Conservation (phyloP, 1,140 invertebrate species). For the Pseudobourletiella spinata region DNA sequence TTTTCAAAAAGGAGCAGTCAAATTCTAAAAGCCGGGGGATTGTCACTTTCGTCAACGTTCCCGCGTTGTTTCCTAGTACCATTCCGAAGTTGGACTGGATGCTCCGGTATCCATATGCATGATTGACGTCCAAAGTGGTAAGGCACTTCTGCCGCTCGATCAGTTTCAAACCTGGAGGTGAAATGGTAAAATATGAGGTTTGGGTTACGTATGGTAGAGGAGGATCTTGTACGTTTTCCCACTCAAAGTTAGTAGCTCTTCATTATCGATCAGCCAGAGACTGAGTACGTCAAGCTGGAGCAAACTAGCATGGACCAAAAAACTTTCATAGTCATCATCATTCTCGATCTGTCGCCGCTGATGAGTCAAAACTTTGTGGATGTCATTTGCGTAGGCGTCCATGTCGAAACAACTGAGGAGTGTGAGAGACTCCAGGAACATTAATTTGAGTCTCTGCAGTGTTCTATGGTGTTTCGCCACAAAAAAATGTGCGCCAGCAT, state of each 20-base stretch:
- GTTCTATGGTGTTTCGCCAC: background rate
- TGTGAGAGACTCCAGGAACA: background rate
- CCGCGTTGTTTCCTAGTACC: background rate
- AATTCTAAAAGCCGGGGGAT: background rate
- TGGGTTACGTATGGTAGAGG: too few relatives aligned
- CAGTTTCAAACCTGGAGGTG: background rate
- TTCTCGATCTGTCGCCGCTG: background rate
- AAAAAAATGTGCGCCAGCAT: background rate
- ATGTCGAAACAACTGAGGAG: background rate
- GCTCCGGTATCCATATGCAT: background rate
- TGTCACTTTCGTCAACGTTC: background rate
- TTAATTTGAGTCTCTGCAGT: background rate
- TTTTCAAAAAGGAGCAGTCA: background rate
- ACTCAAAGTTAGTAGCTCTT: background rate
- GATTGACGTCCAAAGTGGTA: background rate
- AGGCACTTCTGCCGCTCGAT: background rate
- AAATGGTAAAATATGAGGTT: too few relatives aligned
- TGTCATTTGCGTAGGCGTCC: background rate
- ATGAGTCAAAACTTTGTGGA: background rate
- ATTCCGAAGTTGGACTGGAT: background rate
- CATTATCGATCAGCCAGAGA: background rate
- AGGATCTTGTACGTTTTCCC: too few relatives aligned
- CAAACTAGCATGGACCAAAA: background rate
- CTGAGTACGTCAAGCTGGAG: background rate
- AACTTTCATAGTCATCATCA: background rate